Base-by-base conservation (phyloP, 2,113 vertebrate genomes). In the Strix uralensis region DNA sequence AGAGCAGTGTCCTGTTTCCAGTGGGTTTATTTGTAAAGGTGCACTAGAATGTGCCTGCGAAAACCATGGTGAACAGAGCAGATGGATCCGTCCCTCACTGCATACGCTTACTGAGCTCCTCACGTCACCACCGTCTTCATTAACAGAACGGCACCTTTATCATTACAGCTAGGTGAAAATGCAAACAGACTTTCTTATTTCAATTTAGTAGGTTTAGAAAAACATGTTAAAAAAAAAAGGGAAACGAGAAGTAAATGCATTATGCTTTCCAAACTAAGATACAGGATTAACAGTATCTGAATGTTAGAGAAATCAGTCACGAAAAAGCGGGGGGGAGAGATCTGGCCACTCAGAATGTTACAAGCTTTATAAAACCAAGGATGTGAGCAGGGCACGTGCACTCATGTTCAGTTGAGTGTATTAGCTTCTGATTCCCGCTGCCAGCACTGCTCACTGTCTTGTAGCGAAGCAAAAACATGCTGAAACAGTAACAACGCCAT, bases 401-500 rank as follows among this genome's bases (percentile, higher is more conserved):
- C 5, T 22, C 3, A 8, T 1, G 1, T 15, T 30, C 57, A 65
- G 47, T 1, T 2, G 3, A 14, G 17, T 8, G 34, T 6, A 73
- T 32, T 16, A 57, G 22, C 13, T 46, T 66, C 55, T 21, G 9
- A 57, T 49, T 34, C 29, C 14, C 13, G 2, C 30, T 23, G 16
- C 15, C 88, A 81, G 55, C n/a, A 27, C 40, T 25, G 14, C 38
- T 46, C 17, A 2, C 0, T 2, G 11, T 51, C 40, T 10, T 11
- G 14, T 0, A 25, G 23, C 44, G 34, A 61, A 74, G 26, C 18
- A 65, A 32, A 79, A 13, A 2, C n/a, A 54, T 1, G 14, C 36
- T 32, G 61, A 44, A 17, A 1, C 4, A 2, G n/a, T 4, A 20
- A 32, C 18, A 67, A 0, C 3, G 0, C 25, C 0, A 0, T 40